Evolutionary conservation across 2,888 invertebrate genomes (phyloP).

Genomic region (Strigamia maritima): DNA sequence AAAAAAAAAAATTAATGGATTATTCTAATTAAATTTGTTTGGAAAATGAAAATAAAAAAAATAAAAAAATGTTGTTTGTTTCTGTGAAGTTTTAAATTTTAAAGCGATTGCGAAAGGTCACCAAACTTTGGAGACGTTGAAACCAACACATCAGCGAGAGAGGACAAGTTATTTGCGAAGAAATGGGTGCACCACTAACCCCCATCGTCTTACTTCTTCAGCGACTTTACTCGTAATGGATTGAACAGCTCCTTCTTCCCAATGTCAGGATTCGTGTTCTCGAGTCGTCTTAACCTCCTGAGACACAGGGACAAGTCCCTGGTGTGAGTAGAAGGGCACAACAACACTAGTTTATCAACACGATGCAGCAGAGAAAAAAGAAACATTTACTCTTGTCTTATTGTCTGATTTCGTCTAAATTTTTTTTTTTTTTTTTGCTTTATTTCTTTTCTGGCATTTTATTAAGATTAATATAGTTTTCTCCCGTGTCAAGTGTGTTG

Average conservation of each 20-base stretch:
- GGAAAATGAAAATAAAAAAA: background rate
- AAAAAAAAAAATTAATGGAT: background rate
- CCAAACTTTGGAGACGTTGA: background rate
- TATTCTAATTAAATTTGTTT: slow-evolving; percentile 3
- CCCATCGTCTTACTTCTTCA: background rate
- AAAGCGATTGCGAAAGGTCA: slow-evolving; percentile 11
- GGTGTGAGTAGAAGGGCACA: slow-evolving; percentile 15
- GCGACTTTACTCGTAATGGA: slow-evolving; percentile 29
- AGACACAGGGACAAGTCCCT: slow-evolving; percentile 30
- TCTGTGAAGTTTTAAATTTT: background rate
- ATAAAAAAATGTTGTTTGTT: too few species aligned
- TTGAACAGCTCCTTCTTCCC: slow-evolving; percentile 27
- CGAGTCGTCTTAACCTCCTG: slow-evolving; percentile 23
- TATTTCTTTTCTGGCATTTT: background rate
- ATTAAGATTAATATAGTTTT: background rate
- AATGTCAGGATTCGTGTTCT: slow-evolving; percentile 20
- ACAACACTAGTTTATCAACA: slow-evolving; percentile 34
- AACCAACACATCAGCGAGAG: background rate
- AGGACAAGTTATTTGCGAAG: slow-evolving; percentile 27
- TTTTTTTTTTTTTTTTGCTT: background rate
- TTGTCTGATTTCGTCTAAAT: slow-evolving; percentile 11
- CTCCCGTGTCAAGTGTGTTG: background rate
- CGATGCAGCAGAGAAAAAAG: background rate
- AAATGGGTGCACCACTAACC: slow-evolving; percentile 32
- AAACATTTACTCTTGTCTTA: slow-evolving; percentile 10